Evolutionary conservation across 2,888 invertebrate genomes (phyloP).

Genomic region (Clanis bilineata): DNA sequence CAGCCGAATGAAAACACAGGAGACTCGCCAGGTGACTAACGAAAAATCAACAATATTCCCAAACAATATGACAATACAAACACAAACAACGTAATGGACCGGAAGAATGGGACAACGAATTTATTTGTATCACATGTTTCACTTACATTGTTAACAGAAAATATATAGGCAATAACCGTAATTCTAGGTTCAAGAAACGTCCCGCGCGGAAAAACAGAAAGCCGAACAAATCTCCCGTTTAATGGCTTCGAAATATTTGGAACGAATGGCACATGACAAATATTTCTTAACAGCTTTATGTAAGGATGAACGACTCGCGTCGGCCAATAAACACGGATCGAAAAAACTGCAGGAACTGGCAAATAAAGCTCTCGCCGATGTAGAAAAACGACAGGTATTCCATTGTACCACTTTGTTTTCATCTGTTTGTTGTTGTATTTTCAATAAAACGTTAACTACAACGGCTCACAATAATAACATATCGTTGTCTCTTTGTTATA

Average conservation of each 20-base stretch:
- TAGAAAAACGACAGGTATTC: slow-evolving; percentile 66
- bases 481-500: not conserved
- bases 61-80: slow-evolving; percentile 14
- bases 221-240: slow-evolving; percentile 63
- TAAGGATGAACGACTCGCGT: slow-evolving; percentile 66
- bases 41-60: slow-evolving; percentile 13
- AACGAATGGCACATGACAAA: slow-evolving; percentile 77
- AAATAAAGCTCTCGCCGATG: slow-evolving; percentile 60
- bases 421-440: not conserved
- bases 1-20: slow-evolving; percentile 51
- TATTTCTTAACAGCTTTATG: slow-evolving; percentile 66
- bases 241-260: slow-evolving; percentile 76
- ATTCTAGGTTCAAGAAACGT: slow-evolving; percentile 66
- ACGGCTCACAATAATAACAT: not conserved
- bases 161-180: slow-evolving; percentile 36
- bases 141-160: slow-evolving; percentile 23
- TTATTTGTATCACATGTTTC: slow-evolving; percentile 23
- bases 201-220: slow-evolving; percentile 65
- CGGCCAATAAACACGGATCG: slow-evolving; percentile 69
- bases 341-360: slow-evolving; percentile 60
- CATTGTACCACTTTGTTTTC: not conserved
- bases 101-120: slow-evolving; percentile 18
- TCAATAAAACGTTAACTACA: not conserved
- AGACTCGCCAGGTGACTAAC: slow-evolving; percentile 48
- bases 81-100: not conserved